Percentiles rank a stretch among this genome's conserved stretches.
phyloP scores from a whole-genome alignment of 2,888 invertebrate species.

The Acanthosoma haemorrhoidale region DNA sequence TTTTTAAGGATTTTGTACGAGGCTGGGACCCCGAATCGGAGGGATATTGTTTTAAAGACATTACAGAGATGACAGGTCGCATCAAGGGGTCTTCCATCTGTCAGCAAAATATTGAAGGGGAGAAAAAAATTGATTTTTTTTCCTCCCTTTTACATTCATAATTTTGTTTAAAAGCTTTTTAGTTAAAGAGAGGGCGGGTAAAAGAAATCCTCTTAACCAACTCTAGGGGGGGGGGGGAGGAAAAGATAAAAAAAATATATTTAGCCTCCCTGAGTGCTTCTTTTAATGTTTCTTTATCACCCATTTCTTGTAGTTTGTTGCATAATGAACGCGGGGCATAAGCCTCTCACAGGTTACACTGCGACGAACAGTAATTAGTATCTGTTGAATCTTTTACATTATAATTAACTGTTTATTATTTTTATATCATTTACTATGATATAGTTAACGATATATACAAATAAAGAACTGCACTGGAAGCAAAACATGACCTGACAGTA shows the following conservation, averaged over 20 bases:
- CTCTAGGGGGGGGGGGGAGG: background rate
- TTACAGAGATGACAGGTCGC: background rate
- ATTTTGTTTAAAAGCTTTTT: constrained; percentile 27
- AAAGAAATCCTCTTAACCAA: constrained; percentile 4
- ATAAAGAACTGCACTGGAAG: too few species aligned
- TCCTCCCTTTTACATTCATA: constrained; percentile 12
- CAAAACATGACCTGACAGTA: too few species aligned
- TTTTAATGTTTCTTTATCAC: background rate
- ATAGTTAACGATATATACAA: too few species aligned
- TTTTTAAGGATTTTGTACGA: background rate
- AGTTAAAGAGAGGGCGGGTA: constrained; percentile 16
- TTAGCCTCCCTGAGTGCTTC: background rate
- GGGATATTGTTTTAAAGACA: background rate
- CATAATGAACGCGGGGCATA: background rate
- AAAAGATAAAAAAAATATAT: background rate
- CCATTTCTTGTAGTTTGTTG: background rate
- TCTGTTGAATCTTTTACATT: background rate
- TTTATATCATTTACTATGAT: too few species aligned
- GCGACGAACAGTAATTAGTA: background rate
- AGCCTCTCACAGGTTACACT: background rate
- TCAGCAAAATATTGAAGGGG: background rate
- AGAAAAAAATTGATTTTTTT: constrained; percentile 16
- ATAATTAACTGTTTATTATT: background rate
- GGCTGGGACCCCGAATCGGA: background rate
- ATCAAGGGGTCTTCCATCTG: background rate